Conservation (phyloP, 1,140 invertebrate species). For the Dreissena polymorpha region DNA sequence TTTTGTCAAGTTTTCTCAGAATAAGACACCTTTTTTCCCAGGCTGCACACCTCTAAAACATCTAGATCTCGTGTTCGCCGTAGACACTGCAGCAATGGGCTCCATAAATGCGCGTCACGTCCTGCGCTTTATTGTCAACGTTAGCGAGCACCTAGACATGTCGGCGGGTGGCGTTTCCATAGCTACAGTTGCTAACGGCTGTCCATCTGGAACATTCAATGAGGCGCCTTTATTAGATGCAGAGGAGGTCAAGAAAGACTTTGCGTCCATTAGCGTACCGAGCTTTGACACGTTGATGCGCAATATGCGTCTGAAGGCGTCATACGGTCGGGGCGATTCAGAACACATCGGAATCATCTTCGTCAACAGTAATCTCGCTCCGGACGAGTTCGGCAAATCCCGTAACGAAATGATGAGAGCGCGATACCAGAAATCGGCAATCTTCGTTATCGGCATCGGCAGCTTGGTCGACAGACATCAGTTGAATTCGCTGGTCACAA, state of each 20-base stretch:
- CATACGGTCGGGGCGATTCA: constrained; percentile 25
- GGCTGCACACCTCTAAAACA: constrained; percentile 17
- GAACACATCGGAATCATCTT: constrained; percentile 36
- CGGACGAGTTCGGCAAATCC: constrained; percentile 5
- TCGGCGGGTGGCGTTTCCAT: neutral
- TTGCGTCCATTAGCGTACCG: neutral
- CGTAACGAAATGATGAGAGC: constrained; percentile 6
- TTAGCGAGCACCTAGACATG: constrained; percentile 12
- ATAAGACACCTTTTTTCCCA: neutral
- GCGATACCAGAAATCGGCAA: constrained; percentile 11
- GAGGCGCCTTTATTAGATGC: constrained; percentile 1
- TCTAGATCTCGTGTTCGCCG: constrained; percentile 42
- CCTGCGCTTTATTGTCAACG: constrained; percentile 25
- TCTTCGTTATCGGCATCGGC: constrained; percentile 37
- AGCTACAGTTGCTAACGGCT: constrained; percentile 21
- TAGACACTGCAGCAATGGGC: constrained; percentile 40
- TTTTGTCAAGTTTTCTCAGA: too few relatives aligned
- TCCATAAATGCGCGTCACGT: constrained; percentile 24
- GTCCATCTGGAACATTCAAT: neutral
- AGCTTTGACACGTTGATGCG: constrained; percentile 22
- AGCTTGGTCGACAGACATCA: neutral
- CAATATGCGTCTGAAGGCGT: constrained; percentile 32
- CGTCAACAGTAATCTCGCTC: constrained; percentile 1
- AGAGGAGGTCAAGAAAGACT: constrained; percentile 1
- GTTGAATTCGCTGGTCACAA: neutral